Percentiles rank a stretch among this genome's conserved stretches.
These are phyloP conservation scores for Bombyx mori DNA, from an alignment of 1,140 invertebrate genomes.

Conservation along the genomic window ASM3026992v2 NC_085119.1:17411001-17411500, in stretches of 20 bases:
- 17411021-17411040: too few relatives aligned
- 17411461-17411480: slow-evolving; percentile 31
- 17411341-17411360: slow-evolving; percentile 15
- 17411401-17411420: slow-evolving; percentile 21
- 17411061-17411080: too few relatives aligned
- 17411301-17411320: neutral
- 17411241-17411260: neutral
- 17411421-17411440: slow-evolving; percentile 26
- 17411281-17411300: neutral
- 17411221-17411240: neutral
- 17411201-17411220: neutral
- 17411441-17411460: slow-evolving; percentile 8
- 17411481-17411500: too few relatives aligned
- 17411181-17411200: too few relatives aligned
- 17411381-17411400: slow-evolving; percentile 70
- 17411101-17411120: too few relatives aligned
- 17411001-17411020: too few relatives aligned
- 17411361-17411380: slow-evolving; percentile 61
- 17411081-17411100: too few relatives aligned
- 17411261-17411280: too few relatives aligned
- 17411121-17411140: too few relatives aligned
- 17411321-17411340: slow-evolving; percentile 3
- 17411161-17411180: too few relatives aligned
- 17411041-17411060: too few relatives aligned
- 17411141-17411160: too few relatives aligned